Conservation (phyloP, 2,797 vertebrate genomes). For the Oreonectes daqikongensis region DNA sequence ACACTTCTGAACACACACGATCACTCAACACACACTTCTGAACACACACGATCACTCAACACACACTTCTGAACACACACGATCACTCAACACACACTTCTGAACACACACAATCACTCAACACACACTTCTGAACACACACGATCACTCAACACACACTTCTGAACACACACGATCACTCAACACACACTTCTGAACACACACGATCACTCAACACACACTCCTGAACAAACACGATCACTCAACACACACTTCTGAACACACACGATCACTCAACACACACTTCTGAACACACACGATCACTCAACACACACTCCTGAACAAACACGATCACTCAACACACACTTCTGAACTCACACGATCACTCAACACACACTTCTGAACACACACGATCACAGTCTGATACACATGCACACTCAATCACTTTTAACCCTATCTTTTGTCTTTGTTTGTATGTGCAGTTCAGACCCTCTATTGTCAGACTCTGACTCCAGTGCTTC, state of each 20-base stretch:
- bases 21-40: background rate
- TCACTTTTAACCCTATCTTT: too few species aligned
- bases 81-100: background rate
- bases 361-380: background rate
- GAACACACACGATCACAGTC: background rate
- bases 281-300: background rate
- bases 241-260: background rate
- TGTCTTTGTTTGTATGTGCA: slow-evolving; percentile 24
- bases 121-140: background rate
- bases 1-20: background rate
- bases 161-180: background rate
- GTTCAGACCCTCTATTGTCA: slow-evolving; percentile 79
- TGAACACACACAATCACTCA: background rate
- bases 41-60: background rate
- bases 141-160: background rate
- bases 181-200: background rate
- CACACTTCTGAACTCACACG: background rate
- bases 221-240: too few species aligned
- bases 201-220: background rate
- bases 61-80: background rate
- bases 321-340: background rate
- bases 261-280: background rate
- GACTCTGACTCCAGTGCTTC: slow-evolving; percentile 80
- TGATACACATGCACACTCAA: too few species aligned
- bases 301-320: background rate